Base-by-base conservation (phyloP, 2,888 invertebrate genomes). In the Monoplex corrugatus region DNA sequence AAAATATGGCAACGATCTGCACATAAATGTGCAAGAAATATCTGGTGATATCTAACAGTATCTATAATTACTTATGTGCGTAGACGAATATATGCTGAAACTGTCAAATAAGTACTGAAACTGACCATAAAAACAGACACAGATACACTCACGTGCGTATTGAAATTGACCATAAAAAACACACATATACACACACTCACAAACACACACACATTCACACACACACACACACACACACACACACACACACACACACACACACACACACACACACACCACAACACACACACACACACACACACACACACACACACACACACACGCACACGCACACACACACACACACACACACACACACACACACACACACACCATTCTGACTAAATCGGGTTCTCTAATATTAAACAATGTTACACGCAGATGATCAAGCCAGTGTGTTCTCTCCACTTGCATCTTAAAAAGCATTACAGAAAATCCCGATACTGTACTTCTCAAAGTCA, bases 321-420 rank as follows among this genome's bases (percentile, higher is more conserved):
- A 78, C 78, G 38, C 38, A 78, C 78, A 38, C 78, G 32, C 78
- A 72, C 68, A 28, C 16, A 68, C 10, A 50, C 50, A 50, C 50
- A 50, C 50, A 19, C 50, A 8, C 50, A 50, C 50, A 50, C 50
- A 50, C 50, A 50, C 10, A 50, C 72, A 72, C 72, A 72, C 72
- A 72, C 16, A 72, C 72, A 72, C n/a, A 75, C 75, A 75, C 75
- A 75, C 75, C n/a, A n/a, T n/a, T n/a, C n/a, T n/a, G n/a, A n/a
- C n/a, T n/a, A 72, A 13, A 72, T 10, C 72, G 23, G 72, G 28
- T 32, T 10, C 6, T 23, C 6, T 32, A 6, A 72, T 28, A 32
- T 19, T 19, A 13, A 72, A 23, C 28, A 6, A 72, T 23, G 6
- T 6, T 19, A 10, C 72, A 72, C 72, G 72, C 6, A 72, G 72